Evolutionary conservation across 2,797 vertebrate genomes (phyloP).

Genomic region (Gambusia yucatana): DNA sequence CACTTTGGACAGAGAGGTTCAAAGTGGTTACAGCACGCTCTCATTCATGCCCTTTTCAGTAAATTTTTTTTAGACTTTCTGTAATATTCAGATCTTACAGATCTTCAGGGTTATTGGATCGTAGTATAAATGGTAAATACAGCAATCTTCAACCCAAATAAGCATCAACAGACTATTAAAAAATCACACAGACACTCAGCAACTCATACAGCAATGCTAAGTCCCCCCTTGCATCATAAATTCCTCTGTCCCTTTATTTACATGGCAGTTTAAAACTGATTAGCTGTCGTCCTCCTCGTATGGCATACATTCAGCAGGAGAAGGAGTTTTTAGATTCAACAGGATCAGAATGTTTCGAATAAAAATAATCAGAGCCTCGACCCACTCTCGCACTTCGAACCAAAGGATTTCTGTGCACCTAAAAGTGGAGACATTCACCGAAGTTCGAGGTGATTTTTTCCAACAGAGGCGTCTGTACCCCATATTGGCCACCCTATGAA

Average conservation of each 20-base stretch:
- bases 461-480: conserved; percentile 41
- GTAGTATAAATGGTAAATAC: conserved; percentile 56
- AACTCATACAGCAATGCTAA: conserved; percentile 64
- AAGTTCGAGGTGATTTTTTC: conserved; percentile 42
- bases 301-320: conserved; percentile 86
- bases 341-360: conserved; percentile 53
- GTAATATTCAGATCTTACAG: conserved; percentile 32
- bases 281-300: conserved; percentile 77
- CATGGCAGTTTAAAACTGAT: conserved; percentile 85
- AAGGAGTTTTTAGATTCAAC: conserved; percentile 67
- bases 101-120: conserved; percentile 21
- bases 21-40: conserved; percentile 49
- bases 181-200: conserved; percentile 72
- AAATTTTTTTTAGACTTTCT: conserved; percentile 10
- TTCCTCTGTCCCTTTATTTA: conserved; percentile 78
- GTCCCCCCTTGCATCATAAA: conserved; percentile 71
- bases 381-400: conserved; percentile 27
- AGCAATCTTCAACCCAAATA: conserved; percentile 62
- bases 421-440: conserved; percentile 67
- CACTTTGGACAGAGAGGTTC: conserved; percentile 53
- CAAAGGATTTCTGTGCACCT: conserved; percentile 24
- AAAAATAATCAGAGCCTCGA: conserved; percentile 51
- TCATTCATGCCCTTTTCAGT: conserved; percentile 29
- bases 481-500: conserved; percentile 22
- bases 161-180: conserved; percentile 63